Evolutionary conservation across 2,797 vertebrate species (phyloP).

Genomic region (Falco berigora): DNA sequence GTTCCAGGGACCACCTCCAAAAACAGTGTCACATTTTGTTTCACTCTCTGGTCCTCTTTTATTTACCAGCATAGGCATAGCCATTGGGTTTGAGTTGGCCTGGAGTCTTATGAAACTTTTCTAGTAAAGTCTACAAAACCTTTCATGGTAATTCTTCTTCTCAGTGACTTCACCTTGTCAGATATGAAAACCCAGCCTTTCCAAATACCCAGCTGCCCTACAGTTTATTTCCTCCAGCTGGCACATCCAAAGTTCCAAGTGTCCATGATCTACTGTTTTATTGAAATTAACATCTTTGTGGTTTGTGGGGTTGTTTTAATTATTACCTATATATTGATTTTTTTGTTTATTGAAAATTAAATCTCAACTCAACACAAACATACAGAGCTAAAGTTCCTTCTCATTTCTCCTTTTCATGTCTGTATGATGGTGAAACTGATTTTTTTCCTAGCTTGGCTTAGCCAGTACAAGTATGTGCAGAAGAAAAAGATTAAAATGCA

Average conservation of each 20-base stretch:
- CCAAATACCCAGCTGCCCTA: neutral
- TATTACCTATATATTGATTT: neutral
- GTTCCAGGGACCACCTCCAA: conserved; percentile 1
- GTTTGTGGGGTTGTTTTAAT: neutral
- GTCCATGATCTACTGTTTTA: neutral
- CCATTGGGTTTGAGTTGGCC: neutral
- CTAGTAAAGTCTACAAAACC: neutral
- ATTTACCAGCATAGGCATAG: neutral
- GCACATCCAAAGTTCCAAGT: neutral
- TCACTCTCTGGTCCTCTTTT: neutral
- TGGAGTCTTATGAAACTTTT: neutral
- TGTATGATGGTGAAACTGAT: neutral
- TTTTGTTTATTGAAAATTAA: neutral
- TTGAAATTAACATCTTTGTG: neutral
- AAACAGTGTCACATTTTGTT: conserved; percentile 3
- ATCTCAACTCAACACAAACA: neutral
- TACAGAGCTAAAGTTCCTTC: neutral
- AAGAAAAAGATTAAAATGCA: neutral
- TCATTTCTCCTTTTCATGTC: neutral
- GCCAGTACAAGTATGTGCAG: neutral
- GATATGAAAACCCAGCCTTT: neutral
- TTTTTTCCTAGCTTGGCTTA: neutral
- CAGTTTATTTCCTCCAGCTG: neutral
- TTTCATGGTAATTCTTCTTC: neutral
- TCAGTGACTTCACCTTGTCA: neutral